phyloP scores from a whole-genome alignment of 2,888 invertebrate genomes.

The Coecobrya sp. region DNA sequence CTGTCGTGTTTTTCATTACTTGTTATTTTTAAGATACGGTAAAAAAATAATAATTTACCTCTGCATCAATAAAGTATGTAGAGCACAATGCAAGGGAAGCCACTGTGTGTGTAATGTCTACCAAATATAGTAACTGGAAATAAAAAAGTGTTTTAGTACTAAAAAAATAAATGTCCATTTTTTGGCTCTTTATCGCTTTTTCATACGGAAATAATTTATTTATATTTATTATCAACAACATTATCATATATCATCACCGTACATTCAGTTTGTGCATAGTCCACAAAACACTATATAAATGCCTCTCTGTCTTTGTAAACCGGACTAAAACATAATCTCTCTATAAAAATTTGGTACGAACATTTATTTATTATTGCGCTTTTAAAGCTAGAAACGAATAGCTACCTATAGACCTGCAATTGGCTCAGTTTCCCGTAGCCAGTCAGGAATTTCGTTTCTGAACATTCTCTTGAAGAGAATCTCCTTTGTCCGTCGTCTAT shows the following conservation, averaged over 20 bases:
- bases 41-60: conserved; percentile 55
- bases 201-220: conserved; percentile 32
- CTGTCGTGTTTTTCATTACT: conserved; percentile 61
- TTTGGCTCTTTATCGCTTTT: background rate
- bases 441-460: conserved; percentile 92
- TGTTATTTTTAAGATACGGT: conserved; percentile 32
- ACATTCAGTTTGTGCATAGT: background rate
- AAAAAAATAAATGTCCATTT: conserved; percentile 30
- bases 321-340: background rate
- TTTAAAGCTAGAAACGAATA: conserved; percentile 42
- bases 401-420: conserved; percentile 66
- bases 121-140: conserved; percentile 74
- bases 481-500: conserved; percentile 92
- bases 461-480: conserved; percentile 94
- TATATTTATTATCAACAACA: conserved; percentile 15
- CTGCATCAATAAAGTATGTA: conserved; percentile 61
- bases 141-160: conserved; percentile 69
- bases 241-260: background rate
- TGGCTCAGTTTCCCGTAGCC: conserved; percentile 91
- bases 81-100: conserved; percentile 75
- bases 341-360: background rate
- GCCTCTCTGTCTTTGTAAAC: background rate
- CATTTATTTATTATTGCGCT: background rate
- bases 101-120: conserved; percentile 68
- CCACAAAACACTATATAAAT: background rate